Conservation (phyloP, 2,797 vertebrate genomes). For the Enteromius viviparus region DNA sequence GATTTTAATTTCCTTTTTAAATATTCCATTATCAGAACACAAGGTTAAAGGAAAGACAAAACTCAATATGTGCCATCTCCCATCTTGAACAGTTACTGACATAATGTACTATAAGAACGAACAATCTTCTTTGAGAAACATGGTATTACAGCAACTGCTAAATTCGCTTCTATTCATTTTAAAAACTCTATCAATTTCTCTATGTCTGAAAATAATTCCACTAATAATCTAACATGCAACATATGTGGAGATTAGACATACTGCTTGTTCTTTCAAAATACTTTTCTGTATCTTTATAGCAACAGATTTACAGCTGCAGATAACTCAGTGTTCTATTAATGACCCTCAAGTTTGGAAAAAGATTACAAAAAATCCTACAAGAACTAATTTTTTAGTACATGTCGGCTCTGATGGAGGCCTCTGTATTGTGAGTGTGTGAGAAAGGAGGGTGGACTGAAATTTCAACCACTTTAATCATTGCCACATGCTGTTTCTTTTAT, state of each 20-base stretch:
- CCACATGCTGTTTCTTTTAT: slow-evolving; percentile 72
- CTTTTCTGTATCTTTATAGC: not conserved
- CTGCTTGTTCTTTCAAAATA: not conserved
- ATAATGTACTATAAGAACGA: slow-evolving; percentile 63
- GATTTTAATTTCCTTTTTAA: slow-evolving; percentile 78
- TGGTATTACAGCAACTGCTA: slow-evolving; percentile 17
- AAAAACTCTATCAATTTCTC: not conserved
- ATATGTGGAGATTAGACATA: slow-evolving; percentile 17
- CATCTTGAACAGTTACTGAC: slow-evolving; percentile 67
- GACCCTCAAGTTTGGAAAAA: slow-evolving; percentile 37
- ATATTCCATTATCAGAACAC: slow-evolving; percentile 75
- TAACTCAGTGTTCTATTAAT: not conserved
- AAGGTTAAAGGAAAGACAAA: slow-evolving; percentile 75
- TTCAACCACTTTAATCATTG: slow-evolving; percentile 66
- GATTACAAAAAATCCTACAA: slow-evolving; percentile 42
- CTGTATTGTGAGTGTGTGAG: slow-evolving; percentile 48
- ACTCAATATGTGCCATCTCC: slow-evolving; percentile 72
- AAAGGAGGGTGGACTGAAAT: slow-evolving; percentile 57
- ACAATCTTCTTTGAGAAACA: slow-evolving; percentile 49
- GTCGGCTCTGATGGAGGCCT: slow-evolving; percentile 44
- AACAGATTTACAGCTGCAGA: slow-evolving; percentile 22
- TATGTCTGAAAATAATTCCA: not conserved
- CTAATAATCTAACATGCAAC: not conserved
- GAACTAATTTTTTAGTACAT: slow-evolving; percentile 36
- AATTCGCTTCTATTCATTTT: not conserved